Evolutionary conservation across 1,140 invertebrate genomes (phyloP).

Genomic region (Diabrotica undecimpunctata): DNA sequence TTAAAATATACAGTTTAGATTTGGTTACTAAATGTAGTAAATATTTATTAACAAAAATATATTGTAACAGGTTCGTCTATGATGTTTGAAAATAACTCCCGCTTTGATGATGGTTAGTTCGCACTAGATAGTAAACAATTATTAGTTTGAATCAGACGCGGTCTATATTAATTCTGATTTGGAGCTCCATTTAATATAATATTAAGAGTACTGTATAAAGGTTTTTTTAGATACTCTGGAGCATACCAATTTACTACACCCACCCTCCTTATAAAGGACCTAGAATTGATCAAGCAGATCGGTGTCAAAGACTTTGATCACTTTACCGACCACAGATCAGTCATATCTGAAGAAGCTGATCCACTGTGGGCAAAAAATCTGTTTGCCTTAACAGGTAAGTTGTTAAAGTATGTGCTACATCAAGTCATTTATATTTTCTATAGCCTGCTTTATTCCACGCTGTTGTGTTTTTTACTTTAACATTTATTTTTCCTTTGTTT

Average conservation of each 20-base stretch:
- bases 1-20: no score
- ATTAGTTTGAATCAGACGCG: not conserved
- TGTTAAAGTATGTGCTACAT: no score
- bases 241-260: constrained; percentile 48
- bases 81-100: no score
- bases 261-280: constrained; percentile 46
- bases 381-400: constrained; percentile 51
- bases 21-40: no score
- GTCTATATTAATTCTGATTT: not conserved
- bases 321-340: constrained; percentile 49
- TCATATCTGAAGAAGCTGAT: constrained; percentile 50
- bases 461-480: no score
- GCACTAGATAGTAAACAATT: not conserved
- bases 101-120: not conserved
- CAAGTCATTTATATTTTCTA: no score
- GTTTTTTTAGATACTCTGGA: constrained; percentile 43
- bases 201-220: not conserved
- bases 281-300: constrained; percentile 51
- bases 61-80: no score
- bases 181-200: not conserved
- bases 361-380: constrained; percentile 54
- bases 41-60: no score
- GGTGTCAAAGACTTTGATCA: constrained; percentile 53
- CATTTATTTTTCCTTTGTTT: no score
- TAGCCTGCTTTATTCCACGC: no score